Base-by-base conservation (phyloP, 2,113 vertebrate genomes). In the Chamaea fasciata region DNA sequence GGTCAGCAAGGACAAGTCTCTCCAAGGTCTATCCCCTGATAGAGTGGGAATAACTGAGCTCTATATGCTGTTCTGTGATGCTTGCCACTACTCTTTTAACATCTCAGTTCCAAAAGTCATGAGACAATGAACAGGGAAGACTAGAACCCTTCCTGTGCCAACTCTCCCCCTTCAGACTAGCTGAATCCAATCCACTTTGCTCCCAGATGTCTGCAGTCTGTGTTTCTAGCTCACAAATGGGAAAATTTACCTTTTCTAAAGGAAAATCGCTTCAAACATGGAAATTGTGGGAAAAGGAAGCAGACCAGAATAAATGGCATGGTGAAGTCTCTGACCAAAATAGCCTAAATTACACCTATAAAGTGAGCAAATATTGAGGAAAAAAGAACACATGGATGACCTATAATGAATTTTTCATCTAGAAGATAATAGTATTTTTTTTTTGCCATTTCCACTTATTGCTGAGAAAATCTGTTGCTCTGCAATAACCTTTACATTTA, bases 1-100 rank as follows among this genome's bases (percentile, higher is more conserved):
- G 31, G 11, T 9, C 55, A 57, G 56, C 31, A 50, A 42, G 44
- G 84, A n/a, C 12, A 47, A 52, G 15, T 14, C 5, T 71, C 35
- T 18, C 39, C 13, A 6, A 0, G 1, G 9, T 53, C 41, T 35
- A 1, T 56, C 8, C 21, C 19, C 7, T 62, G 53, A 10, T 0
- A 68, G 11, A 47, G 41, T 1, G 1, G 53, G 22, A 33, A 17
- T 21, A 74, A 15, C 35, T 33, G 52, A 86, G 2, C 28, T 56
- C 30, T 53, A 0, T 39, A 3, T 33, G 28, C 15, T 74, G 1
- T 19, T 37, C 11, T 0, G 2, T 31, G 23, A 12, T 59, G 60
- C 28, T 81, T 15, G 11, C 23, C 15, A 4, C 13, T 52, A 37
- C 21, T 56, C 50, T 26, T 50, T 46, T 41, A 70, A 69, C 1